Base-by-base conservation (phyloP, 2,113 vertebrate genomes). In the Amia ocellicauda region DNA sequence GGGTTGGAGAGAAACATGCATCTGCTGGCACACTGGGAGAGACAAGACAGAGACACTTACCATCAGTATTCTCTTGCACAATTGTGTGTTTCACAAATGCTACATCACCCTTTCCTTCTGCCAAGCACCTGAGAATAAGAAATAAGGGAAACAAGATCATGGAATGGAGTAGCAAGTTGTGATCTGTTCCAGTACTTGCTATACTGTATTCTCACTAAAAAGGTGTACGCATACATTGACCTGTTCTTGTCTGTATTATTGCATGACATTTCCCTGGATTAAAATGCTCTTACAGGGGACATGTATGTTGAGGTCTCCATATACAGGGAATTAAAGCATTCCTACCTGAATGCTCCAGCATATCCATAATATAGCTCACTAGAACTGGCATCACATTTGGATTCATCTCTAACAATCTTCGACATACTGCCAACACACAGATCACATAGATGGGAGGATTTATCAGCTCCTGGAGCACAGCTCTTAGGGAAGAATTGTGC, bases 61-160 rank as follows among this genome's bases (percentile, higher is more conserved):
- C 92, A 0, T 87, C 47, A 0, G 80, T 92, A 73, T 93, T 93
- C 68, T 94, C 92, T 13, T 56, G 10, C 9, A 95, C 86, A 0
- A 67, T 93, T 42, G 82, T 80, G 72, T 97, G 93, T 74, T 94
- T 96, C 53, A 95, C 73, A 61, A 97, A 97, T 62, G 93, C 93
- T 69, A 98, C 93, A 0, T 97, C 89, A 4, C 92, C 95, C 3
- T 78, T 85, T 5, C 1, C 65, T 26, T 95, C 91, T 0, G 80
- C 88, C 59, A 98, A 79, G 72, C 95, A 98, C 81, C 95, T 98
- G 69, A 0, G 11, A n/a, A 13, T 50, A 64, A 51, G 36, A 14
- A 43, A 13, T 63, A 16, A 13, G 28, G 13, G 3, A 17, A 2
- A 43, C 10, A 42, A 17, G 36, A 29, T 56, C 14, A 56, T 7